phyloP scores from a whole-genome alignment of 2,113 vertebrate species.

The Chlamydotis undulata region DNA sequence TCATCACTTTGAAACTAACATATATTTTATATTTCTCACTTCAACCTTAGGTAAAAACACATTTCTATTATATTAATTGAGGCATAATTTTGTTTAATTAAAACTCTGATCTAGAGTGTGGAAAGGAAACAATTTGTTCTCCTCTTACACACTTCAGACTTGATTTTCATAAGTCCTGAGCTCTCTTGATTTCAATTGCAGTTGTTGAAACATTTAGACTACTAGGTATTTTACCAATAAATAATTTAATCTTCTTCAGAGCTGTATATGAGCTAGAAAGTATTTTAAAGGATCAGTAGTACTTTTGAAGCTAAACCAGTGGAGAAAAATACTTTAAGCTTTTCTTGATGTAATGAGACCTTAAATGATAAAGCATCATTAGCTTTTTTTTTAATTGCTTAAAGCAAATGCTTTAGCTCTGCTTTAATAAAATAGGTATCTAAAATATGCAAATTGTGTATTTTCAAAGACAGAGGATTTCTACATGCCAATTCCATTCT shows the following conservation, averaged over 20 bases:
- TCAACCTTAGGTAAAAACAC: not conserved
- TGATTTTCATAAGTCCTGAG: not conserved
- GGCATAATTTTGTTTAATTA: not conserved
- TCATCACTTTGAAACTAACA: not conserved
- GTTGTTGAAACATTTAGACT: not conserved
- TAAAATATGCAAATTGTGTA: not conserved
- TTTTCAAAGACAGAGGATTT: not conserved
- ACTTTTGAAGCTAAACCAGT: not conserved
- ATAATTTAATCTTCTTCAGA: not conserved
- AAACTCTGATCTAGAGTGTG: not conserved
- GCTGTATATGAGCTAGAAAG: not conserved
- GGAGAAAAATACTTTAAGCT: not conserved
- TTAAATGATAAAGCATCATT: not conserved
- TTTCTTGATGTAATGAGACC: not conserved
- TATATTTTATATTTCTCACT: not conserved
- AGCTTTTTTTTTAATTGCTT: not conserved
- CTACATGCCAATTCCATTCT: not conserved
- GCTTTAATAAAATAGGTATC: not conserved
- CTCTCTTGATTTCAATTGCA: not conserved
- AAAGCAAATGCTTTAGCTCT: not conserved
- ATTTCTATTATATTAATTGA: not conserved
- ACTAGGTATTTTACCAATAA: not conserved
- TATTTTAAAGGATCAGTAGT: not conserved
- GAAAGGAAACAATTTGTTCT: not conserved
- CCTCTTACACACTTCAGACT: not conserved